Conservation (phyloP, 2,113 vertebrate genomes). For the Cervus canadensis region DNA sequence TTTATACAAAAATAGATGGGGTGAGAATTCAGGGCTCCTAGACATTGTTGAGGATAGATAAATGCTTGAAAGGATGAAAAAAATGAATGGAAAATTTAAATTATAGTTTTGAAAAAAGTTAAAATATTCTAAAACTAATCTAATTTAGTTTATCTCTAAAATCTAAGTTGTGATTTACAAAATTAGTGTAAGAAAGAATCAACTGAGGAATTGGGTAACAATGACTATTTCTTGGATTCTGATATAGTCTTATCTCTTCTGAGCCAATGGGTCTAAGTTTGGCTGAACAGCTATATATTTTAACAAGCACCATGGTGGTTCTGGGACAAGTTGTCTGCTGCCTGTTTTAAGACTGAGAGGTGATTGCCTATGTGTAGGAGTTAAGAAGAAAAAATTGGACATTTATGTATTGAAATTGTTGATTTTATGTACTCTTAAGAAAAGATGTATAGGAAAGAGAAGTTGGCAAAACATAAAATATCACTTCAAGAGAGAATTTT, state of each 20-base stretch:
- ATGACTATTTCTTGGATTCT: background rate
- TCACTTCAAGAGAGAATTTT: background rate
- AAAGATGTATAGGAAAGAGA: background rate
- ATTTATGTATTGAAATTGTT: background rate
- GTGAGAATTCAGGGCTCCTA: background rate
- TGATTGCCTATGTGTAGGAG: background rate
- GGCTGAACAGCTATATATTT: background rate
- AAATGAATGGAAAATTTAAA: background rate
- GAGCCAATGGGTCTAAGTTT: background rate
- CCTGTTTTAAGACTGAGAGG: background rate
- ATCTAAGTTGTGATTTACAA: background rate
- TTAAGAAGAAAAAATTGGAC: background rate
- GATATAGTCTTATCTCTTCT: background rate
- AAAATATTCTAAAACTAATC: background rate
- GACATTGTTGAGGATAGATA: background rate
- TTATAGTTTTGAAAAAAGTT: background rate
- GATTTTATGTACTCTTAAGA: background rate
- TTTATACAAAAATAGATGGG: background rate
- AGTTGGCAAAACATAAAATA: background rate
- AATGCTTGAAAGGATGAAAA: background rate
- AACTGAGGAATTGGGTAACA: background rate
- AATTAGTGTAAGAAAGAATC: background rate
- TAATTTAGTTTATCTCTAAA: background rate
- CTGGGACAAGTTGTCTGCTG: background rate
- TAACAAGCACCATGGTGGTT: background rate